phyloP scores from a whole-genome alignment of 2,797 vertebrate genomes.

The Fringilla coelebs region DNA sequence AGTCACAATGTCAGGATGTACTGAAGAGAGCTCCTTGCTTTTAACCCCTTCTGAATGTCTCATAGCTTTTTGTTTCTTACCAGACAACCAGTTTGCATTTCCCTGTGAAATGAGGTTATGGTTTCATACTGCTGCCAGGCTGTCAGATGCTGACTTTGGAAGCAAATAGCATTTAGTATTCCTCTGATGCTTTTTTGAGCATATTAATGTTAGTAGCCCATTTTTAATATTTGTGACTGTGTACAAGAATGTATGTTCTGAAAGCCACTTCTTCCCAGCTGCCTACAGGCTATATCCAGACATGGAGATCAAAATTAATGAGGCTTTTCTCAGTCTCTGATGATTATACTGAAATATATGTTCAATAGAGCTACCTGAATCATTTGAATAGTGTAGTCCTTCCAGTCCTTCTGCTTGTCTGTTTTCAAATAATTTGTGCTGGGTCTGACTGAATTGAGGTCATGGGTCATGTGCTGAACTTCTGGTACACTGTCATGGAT shows the following conservation, averaged over 20 bases:
- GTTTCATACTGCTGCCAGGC: not conserved
- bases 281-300: not conserved
- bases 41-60: not conserved
- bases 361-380: not conserved
- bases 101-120: not conserved
- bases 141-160: not conserved
- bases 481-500: not conserved
- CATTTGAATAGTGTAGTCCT: not conserved
- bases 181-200: not conserved
- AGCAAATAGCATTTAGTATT: not conserved
- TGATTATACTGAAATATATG: not conserved
- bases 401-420: not conserved
- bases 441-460: not conserved
- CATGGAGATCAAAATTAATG: not conserved
- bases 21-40: not conserved
- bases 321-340: not conserved
- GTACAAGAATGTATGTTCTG: not conserved
- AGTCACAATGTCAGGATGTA: not conserved
- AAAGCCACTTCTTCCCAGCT: not conserved
- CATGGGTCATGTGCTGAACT: not conserved
- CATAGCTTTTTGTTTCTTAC: not conserved
- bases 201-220: not conserved
- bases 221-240: not conserved
- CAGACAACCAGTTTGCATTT: not conserved
- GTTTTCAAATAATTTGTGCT: not conserved